phyloP scores from a whole-genome alignment of 2,888 invertebrate genomes.

The Meandrusa payeni region DNA sequence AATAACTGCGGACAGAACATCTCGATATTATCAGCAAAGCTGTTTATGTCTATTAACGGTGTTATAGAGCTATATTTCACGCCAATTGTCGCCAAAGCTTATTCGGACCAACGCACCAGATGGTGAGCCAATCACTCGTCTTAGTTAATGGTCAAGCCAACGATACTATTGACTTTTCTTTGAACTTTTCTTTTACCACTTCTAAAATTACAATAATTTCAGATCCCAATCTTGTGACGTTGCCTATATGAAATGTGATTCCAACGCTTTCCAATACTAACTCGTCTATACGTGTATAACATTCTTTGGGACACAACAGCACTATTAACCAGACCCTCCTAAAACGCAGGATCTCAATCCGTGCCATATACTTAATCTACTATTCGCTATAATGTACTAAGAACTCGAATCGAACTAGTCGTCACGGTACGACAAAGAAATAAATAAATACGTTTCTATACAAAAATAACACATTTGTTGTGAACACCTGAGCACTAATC shows the following conservation, averaged over 20 bases:
- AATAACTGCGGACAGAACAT: too few relatives aligned
- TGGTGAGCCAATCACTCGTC: too few relatives aligned
- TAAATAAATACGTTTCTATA: slow-evolving; percentile 79
- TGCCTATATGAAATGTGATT: slow-evolving; percentile 37
- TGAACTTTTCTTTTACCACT: too few relatives aligned
- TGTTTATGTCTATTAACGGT: too few relatives aligned
- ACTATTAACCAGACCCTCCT: slow-evolving; percentile 70
- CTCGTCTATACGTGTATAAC: slow-evolving; percentile 61
- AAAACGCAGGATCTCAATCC: slow-evolving; percentile 73
- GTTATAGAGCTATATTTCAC: too few relatives aligned
- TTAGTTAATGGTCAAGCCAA: too few relatives aligned
- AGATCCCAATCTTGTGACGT: slow-evolving; percentile 46
- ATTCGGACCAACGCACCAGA: too few relatives aligned
- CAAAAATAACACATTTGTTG: slow-evolving; percentile 74
- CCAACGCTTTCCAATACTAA: slow-evolving; percentile 42
- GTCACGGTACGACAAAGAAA: slow-evolving; percentile 63
- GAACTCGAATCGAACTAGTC: slow-evolving; percentile 55
- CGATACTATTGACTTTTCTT: too few relatives aligned
- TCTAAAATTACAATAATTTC: slow-evolving; percentile 31
- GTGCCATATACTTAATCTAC: slow-evolving; percentile 68
- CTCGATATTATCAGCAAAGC: too few relatives aligned
- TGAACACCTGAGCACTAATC: slow-evolving; percentile 73
- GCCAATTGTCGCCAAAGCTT: too few relatives aligned
- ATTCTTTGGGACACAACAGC: slow-evolving; percentile 77
- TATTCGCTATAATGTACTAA: slow-evolving; percentile 61